Percentiles rank a stretch among this genome's conserved stretches.
Evolutionary conservation across 2,888 invertebrate species (phyloP).

Genomic region (Trachelus tabidus): DNA sequence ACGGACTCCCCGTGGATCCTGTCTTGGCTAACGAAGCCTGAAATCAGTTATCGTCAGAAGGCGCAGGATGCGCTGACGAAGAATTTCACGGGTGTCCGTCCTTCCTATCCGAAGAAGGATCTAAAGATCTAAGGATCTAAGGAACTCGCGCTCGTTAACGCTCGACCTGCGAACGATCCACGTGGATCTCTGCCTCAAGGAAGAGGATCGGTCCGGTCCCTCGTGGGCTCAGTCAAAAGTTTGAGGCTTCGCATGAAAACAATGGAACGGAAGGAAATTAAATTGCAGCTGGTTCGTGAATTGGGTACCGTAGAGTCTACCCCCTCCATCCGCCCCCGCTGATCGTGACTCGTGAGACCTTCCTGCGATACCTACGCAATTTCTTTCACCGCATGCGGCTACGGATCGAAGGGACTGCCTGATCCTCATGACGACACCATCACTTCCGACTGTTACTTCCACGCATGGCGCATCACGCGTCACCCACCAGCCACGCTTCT

Average conservation of each 20-base stretch:
- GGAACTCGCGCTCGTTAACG: neutral
- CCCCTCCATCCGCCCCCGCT: no score
- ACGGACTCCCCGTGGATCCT: neutral
- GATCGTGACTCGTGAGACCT: no score
- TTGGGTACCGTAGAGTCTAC: no score
- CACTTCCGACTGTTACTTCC: no score
- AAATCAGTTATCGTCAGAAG: constrained; percentile 39
- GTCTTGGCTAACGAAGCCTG: constrained; percentile 35
- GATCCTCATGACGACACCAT: no score
- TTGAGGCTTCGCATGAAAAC: neutral
- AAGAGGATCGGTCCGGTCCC: neutral
- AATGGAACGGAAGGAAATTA: constrained; percentile 36
- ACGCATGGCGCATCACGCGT: no score
- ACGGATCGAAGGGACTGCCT: no score
- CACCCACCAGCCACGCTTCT: no score
- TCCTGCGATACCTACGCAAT: no score
- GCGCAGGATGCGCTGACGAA: constrained; percentile 28
- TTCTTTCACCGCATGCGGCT: no score
- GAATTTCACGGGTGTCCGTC: constrained; percentile 38
- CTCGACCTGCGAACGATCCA: neutral
- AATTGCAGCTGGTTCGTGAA: constrained; percentile 25
- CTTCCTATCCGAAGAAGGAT: constrained; percentile 20
- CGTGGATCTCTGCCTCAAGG: neutral
- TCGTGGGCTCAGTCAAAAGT: no score
- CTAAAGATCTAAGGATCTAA: constrained; percentile 10